These are phyloP conservation scores for Phalacrocorax aristotelis DNA, from an alignment of 2,113 vertebrate genomes.

Conservation along the genomic window DNA sequence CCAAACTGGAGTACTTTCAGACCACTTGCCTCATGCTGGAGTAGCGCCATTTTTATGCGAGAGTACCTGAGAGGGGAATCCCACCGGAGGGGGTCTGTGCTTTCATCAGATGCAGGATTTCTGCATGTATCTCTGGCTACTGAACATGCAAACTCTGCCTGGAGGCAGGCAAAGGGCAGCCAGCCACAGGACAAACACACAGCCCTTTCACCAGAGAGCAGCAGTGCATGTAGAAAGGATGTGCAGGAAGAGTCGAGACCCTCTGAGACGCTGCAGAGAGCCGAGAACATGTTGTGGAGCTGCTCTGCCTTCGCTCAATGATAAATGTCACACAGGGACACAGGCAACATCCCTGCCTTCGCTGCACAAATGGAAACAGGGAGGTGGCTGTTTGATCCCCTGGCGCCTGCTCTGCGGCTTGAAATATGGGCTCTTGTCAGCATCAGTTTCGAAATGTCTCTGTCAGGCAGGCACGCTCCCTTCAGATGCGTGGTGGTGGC, in stretches of 20 bases:
- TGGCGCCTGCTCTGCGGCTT: neutral
- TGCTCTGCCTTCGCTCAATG: neutral
- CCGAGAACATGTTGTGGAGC: neutral
- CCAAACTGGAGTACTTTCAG: neutral
- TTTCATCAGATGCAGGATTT: neutral
- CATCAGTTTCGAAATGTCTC: neutral
- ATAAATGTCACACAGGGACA: neutral
- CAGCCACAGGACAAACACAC: neutral
- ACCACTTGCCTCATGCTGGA: neutral
- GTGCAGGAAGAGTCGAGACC: neutral
- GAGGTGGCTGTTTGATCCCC: neutral
- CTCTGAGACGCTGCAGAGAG: neutral
- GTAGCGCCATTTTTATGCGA: neutral
- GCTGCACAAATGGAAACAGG: neutral
- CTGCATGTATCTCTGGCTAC: accelerated
- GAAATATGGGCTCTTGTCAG: neutral
- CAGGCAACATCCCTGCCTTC: neutral
- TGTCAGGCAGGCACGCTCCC: neutral
- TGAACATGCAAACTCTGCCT: neutral
- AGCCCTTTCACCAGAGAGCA: neutral
- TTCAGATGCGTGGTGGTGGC: neutral
- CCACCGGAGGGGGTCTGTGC: neutral
- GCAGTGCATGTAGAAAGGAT: accelerated
- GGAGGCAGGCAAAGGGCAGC: neutral
- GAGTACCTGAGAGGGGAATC: neutral